Conservation (phyloP, 2,888 invertebrate species). For the Panorpa germanica region DNA sequence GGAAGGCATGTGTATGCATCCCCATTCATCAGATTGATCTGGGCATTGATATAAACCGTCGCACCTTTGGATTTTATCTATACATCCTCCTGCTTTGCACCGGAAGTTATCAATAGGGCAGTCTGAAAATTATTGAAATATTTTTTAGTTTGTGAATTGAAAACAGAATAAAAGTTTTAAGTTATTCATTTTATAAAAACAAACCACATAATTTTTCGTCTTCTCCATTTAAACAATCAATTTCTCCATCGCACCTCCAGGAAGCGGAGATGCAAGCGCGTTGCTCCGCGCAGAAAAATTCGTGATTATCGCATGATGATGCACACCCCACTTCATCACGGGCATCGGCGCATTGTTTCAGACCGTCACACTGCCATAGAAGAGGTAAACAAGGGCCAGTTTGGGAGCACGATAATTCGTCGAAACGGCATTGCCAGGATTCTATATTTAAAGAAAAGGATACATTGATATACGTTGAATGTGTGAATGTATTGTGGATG, state of each 20-base stretch:
- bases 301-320: conserved; percentile 28
- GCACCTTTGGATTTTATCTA: conserved; percentile 28
- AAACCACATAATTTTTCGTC: conserved; percentile 35
- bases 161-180: conserved; percentile 1
- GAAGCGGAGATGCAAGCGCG: conserved; percentile 36
- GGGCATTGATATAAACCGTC: conserved; percentile 38
- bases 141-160: background rate
- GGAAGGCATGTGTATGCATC: conserved; percentile 22
- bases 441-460: conserved; percentile 14
- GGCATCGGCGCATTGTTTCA: conserved; percentile 32
- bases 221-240: conserved; percentile 33
- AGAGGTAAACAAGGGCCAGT: conserved; percentile 32
- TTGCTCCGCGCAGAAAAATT: conserved; percentile 35
- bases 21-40: conserved; percentile 42
- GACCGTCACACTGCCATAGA: conserved; percentile 36
- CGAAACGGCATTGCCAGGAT: conserved; percentile 29
- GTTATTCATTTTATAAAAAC: conserved; percentile 9
- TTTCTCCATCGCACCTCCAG: conserved; percentile 35
- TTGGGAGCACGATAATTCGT: conserved; percentile 32
- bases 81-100: conserved; percentile 37
- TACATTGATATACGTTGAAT: background rate
- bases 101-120: conserved; percentile 33
- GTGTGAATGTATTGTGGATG: background rate
- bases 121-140: conserved; percentile 18
- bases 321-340: conserved; percentile 34